Evolutionary conservation across 1,140 invertebrate genomes (phyloP), one percentile per base, ranked within the genome.

Genomic region (Calliphora vicina): DNA sequence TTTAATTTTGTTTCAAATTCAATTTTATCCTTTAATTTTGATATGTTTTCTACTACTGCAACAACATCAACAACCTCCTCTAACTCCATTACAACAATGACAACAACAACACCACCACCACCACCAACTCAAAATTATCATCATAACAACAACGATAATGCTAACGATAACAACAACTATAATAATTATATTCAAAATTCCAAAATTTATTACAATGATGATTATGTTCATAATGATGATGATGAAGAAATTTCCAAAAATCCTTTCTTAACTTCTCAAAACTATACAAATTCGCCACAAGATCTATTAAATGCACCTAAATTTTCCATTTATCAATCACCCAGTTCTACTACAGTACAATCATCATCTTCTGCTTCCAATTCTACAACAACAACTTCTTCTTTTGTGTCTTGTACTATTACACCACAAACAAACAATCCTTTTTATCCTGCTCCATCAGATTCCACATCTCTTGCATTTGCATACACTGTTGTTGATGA

Each of bases 1-100:
- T 84, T 86, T 81, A 84, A 88, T 88, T 85, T 67, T 43, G 74
- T 78, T 43, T 20, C 25, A 74, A 27, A 88, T 84, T 87, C 61
- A 67, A 67, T 67, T 23, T 67, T 67, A 67, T 67, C 61, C 2
- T 23, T 87, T 81, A 57, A 67, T 76, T 86, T 84, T 81, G 12
- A 43, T 45, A 1, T 35, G 25, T 43, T 25, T 45, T 13, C 74
- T 45, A 78, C n/a, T 43, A 43, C 35, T 23, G 5, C 74, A 43
- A 25, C 35, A 78, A 45, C 35, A 43, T 43, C 74, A 43, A 23
- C 35, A 78, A 78, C 74, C 13, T 5, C 45, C 45, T 35, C 35
- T 35, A 50, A 50, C 17, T 15, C 45, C 6, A 50, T 50, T 1
- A 23, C 29, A 45, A 43, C 29, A 78, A 25, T 20, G 23, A 13